Conservation (phyloP, 1,140 invertebrate genomes). For the Aphaenogaster ashmeadi region DNA sequence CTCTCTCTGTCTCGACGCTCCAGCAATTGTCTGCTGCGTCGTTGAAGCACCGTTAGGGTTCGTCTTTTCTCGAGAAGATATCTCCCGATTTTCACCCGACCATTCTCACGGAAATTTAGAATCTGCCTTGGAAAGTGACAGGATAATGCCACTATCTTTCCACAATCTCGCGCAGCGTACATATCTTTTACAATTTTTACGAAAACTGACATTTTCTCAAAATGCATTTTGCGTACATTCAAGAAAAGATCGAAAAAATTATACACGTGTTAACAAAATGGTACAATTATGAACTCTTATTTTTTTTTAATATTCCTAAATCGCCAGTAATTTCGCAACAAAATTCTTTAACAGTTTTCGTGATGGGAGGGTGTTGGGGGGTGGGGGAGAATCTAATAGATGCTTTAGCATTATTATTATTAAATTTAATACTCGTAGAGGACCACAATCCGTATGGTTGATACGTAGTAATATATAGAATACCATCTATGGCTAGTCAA, state of each 20-base stretch:
- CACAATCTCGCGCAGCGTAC: no score
- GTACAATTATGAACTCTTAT: neutral
- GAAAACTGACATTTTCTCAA: neutral
- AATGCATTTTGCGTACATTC: neutral
- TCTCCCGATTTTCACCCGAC: slow-evolving; percentile 55
- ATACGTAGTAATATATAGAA: no score
- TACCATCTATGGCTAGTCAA: no score
- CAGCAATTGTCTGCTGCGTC: slow-evolving; percentile 53
- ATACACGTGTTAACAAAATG: neutral
- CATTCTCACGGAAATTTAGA: slow-evolving; percentile 39
- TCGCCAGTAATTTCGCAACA: no score
- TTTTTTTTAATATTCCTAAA: no score
- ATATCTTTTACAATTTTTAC: neutral
- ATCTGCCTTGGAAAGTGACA: slow-evolving; percentile 42
- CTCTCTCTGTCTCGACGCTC: slow-evolving; percentile 42
- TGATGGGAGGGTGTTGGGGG: no score
- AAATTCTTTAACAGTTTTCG: no score
- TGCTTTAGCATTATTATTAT: no score
- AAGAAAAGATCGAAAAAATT: neutral
- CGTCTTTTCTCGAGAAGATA: slow-evolving; percentile 40
- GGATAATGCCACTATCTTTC: slow-evolving; percentile 5
- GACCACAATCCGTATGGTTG: no score
- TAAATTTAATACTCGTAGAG: no score
- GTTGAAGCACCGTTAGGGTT: slow-evolving; percentile 61
- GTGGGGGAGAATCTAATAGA: no score